Percentiles rank a stretch among this genome's conserved stretches.
Evolutionary conservation across 1,140 invertebrate species (phyloP).

Genomic region (Rhopalosiphum padi): DNA sequence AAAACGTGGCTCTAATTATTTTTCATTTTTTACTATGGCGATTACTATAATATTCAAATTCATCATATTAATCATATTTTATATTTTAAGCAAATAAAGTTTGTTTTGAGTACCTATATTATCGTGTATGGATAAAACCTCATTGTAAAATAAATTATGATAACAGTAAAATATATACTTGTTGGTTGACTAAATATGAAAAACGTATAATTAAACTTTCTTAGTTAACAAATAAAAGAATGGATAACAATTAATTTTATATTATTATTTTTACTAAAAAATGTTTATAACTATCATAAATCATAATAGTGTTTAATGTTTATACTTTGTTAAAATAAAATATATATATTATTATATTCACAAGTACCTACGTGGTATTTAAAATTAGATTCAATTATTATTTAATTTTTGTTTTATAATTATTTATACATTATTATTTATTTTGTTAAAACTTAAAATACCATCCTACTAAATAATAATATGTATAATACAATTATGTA

Average conservation of each 20-base stretch:
- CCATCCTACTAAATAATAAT: not conserved
- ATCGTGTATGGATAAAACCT: not conserved
- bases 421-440: not conserved
- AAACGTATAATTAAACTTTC: not conserved
- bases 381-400: not conserved
- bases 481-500: not conserved
- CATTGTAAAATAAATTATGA: not conserved
- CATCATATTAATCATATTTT: not conserved
- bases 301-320: not conserved
- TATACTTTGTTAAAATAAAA: not conserved
- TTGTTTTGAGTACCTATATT: not conserved
- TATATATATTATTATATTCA: not conserved
- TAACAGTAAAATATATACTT: not conserved
- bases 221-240: not conserved
- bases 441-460: not conserved
- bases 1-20: not conserved
- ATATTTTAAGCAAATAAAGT: no score
- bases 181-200: not conserved
- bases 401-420: not conserved
- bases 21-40: not conserved
- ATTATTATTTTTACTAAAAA: not conserved
- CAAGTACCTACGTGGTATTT: not conserved
- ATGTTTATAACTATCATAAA: not conserved
- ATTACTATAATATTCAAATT: not conserved
- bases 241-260: not conserved